These are phyloP conservation scores for Hydropsyche betteni DNA, from an alignment of 2,888 invertebrate genomes.

Conservation along the genomic window DNA sequence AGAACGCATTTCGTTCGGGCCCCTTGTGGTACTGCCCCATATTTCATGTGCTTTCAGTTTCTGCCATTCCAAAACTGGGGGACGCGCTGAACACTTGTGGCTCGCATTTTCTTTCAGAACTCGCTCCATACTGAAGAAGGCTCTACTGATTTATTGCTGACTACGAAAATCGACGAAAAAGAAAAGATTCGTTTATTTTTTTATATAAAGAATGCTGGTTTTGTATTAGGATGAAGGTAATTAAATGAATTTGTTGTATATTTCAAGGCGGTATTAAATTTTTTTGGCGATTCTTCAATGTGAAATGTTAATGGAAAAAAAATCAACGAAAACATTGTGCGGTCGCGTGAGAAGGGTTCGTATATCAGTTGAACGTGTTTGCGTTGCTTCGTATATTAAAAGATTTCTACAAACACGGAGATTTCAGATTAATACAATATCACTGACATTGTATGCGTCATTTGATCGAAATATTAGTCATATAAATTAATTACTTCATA, in stretches of 20 bases:
- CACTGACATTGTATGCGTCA: neutral
- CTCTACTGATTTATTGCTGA: neutral
- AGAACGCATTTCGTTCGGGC: slow-evolving; percentile 7
- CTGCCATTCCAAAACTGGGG: neutral
- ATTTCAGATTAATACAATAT: slow-evolving; percentile 11
- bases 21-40: neutral
- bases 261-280: too few species aligned
- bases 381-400: slow-evolving; percentile 1
- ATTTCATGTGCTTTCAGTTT: slow-evolving; percentile 25
- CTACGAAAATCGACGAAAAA: neutral
- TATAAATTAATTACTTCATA: too few species aligned
- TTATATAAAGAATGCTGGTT: too few species aligned
- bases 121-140: neutral
- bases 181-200: too few species aligned
- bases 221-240: too few species aligned
- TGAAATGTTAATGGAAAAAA: neutral
- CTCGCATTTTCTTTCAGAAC: slow-evolving; percentile 2
- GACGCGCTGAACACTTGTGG: slow-evolving; percentile 20
- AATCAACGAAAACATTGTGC: neutral
- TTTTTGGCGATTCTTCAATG: too few species aligned
- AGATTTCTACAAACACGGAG: slow-evolving; percentile 9
- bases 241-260: too few species aligned
- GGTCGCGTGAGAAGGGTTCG: slow-evolving; percentile 18
- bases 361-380: slow-evolving; percentile 21
- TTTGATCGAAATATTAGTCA: too few species aligned